These are phyloP conservation scores for Cherax destructor DNA, from an alignment of 1,140 invertebrate species.

Conservation along the genomic window DNA sequence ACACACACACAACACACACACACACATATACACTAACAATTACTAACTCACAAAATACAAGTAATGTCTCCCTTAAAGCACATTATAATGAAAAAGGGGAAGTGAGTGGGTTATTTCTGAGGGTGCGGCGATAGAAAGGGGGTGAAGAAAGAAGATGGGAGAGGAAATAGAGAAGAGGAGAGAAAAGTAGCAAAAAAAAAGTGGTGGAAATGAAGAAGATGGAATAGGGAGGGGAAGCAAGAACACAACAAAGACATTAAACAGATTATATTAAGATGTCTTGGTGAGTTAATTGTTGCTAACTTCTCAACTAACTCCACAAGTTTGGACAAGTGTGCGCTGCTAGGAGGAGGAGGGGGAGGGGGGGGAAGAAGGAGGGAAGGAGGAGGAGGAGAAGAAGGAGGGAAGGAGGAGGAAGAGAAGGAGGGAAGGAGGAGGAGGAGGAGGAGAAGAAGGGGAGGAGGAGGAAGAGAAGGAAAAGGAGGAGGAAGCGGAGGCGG, in stretches of 20 bases:
- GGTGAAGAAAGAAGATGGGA: not conserved
- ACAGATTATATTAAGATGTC: constrained; percentile 39
- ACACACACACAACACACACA: too few species aligned
- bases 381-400: not conserved
- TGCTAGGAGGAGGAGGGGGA: constrained; percentile 10
- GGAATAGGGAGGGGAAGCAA: not conserved
- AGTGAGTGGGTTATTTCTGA: too few species aligned
- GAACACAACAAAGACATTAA: constrained; percentile 35
- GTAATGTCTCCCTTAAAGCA: too few species aligned
- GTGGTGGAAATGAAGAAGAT: not conserved
- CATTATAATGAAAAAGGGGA: too few species aligned
- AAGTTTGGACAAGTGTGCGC: not conserved
- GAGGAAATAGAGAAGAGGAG: not conserved
- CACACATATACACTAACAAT: too few species aligned
- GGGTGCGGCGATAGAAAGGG: not conserved
- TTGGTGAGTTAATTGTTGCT: constrained; percentile 28
- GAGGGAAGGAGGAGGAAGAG: not conserved
- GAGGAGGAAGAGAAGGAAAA: not conserved
- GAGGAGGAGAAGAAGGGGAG: not conserved
- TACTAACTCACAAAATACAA: too few species aligned
- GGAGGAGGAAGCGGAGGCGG: too few species aligned
- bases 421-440: not conserved
- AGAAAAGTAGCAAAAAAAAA: not conserved
- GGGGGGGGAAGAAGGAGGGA: not conserved
- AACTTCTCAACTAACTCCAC: constrained; percentile 11